Evolutionary conservation across 2,888 invertebrate genomes (phyloP), one percentile per base, ranked within the genome.

Genomic region (Heliconius aoede): DNA sequence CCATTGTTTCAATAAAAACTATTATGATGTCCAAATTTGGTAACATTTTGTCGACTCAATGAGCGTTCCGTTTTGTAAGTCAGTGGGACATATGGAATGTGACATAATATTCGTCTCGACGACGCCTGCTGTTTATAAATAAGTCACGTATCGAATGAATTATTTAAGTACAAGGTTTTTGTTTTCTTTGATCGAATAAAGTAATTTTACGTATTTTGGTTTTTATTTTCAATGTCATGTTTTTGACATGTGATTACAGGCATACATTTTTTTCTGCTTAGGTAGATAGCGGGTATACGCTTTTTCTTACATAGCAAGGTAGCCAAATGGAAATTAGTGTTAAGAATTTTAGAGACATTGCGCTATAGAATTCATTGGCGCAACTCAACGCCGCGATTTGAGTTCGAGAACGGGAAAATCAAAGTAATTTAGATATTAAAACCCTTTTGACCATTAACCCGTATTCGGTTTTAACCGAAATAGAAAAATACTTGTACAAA

Each of bases 31-130:
- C 13, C 65, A 65, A 36, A 15, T 76, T 72, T 72, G 30, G 60
- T 64, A 72, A 78, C 58, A 24, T 36, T 36, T 36, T 8, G 60
- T 68, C 72, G 62, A 72, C 30, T 71, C 40, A 40, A 71, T 40
- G 60, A 36, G 55, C 24, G 46, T 69, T 26, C 30, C 26, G 65
- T 78, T 81, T 73, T 80, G 76, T 77, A 75, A 80, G 77, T 74
- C 62, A 80, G 51, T 77, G 51, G 76, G 75, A 24, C 58, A 71
- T 73, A 67, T 69, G 65, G 68, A 78, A 74, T 76, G 58, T 74
- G 69, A 79, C 76, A 78, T 80, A 78, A 74, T 46, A 30, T 24
- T 64, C 46, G 71, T 67, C 69, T 60, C 32, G 67, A 58, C 72
- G 69, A 79, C 73, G 62, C 36, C 11, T 32, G 40, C 13, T 61